phyloP scores from a whole-genome alignment of 2,797 vertebrate species.

The Alauda arvensis region DNA sequence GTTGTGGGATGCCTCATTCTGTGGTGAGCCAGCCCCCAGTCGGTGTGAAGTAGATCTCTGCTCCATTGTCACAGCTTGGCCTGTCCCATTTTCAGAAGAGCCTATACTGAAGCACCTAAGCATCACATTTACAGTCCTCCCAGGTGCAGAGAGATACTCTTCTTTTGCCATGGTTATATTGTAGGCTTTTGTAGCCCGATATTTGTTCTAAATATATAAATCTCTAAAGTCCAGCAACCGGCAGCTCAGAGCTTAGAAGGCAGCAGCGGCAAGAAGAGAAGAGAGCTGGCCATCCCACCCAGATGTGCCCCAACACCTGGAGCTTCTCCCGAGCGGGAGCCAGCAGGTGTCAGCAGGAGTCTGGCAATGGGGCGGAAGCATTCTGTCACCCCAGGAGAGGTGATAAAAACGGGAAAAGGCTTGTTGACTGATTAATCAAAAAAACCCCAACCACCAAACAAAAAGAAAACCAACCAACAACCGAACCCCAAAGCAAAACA shows the following conservation, averaged over 20 bases:
- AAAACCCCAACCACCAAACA: not conserved
- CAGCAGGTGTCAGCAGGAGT: conserved; percentile 67
- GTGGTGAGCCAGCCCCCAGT: rapidly evolving
- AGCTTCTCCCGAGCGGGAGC: not conserved
- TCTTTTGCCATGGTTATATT: rapidly evolving
- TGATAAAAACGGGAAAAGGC: rapidly evolving
- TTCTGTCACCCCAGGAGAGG: too few relatives aligned
- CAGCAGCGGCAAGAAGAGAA: not conserved
- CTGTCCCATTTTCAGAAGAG: not conserved
- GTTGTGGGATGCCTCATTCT: not conserved
- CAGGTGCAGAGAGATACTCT: not conserved
- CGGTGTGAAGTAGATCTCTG: not conserved
- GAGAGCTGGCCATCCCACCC: rapidly evolving
- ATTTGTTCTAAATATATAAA: not conserved
- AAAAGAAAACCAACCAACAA: too few relatives aligned
- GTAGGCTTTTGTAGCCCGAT: not conserved
- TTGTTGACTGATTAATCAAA: not conserved
- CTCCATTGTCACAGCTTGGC: not conserved
- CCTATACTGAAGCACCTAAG: not conserved
- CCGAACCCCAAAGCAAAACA: not conserved
- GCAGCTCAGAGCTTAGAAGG: not conserved
- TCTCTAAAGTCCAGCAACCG: not conserved
- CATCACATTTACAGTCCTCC: rapidly evolving
- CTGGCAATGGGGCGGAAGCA: not conserved
- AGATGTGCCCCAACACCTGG: rapidly evolving